These are phyloP conservation scores for Manacus vitellinus DNA, from an alignment of 2,113 vertebrate species.

Conservation along the genomic window DNA sequence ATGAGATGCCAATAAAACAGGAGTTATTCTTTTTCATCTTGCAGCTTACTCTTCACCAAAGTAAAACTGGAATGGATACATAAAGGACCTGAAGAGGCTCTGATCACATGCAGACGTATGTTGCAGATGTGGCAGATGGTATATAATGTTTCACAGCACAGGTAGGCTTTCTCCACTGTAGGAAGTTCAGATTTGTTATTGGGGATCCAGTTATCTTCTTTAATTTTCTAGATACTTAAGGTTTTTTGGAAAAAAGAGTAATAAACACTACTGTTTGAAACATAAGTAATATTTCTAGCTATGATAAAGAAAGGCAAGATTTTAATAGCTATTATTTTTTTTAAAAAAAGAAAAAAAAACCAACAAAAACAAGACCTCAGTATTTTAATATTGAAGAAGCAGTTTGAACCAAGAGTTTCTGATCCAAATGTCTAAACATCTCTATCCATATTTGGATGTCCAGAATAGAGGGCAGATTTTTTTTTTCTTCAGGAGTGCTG, in stretches of 20 bases:
- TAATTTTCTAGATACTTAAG: background rate
- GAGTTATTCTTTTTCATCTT: background rate
- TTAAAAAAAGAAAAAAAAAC: background rate
- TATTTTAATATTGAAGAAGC: background rate
- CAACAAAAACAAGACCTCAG: background rate
- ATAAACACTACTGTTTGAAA: background rate
- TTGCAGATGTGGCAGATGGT: constrained; percentile 88
- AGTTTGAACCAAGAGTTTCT: background rate
- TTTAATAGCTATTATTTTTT: background rate
- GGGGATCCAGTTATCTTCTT: background rate
- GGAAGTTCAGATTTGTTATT: background rate
- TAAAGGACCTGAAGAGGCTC: constrained; percentile 86
- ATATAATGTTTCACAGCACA: constrained; percentile 83
- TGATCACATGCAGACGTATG: constrained; percentile 92
- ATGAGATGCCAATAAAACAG: background rate
- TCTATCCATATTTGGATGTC: background rate
- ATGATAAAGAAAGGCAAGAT: background rate
- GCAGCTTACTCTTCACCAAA: constrained; percentile 94
- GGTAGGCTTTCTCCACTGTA: constrained; percentile 72
- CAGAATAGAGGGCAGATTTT: background rate
- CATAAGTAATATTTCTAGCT: background rate
- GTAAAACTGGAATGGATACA: constrained; percentile 89
- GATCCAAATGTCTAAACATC: background rate
- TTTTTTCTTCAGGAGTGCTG: background rate
- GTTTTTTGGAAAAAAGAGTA: background rate